Base-by-base conservation (phyloP, 2,797 vertebrate species). In the Silurus lanzhouensis region DNA sequence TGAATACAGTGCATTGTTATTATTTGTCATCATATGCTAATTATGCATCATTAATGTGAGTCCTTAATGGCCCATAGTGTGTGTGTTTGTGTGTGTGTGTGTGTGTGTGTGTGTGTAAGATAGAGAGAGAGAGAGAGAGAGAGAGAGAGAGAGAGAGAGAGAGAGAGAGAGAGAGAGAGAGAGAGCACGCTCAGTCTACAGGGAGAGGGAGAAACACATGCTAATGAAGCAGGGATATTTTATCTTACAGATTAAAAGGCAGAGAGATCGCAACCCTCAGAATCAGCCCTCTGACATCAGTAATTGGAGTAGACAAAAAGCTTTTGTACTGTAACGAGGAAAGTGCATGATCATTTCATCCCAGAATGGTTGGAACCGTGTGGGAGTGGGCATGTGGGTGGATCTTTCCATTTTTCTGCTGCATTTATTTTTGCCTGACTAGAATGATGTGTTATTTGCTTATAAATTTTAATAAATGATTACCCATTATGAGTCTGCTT, bases 11-110 rank as follows among this genome's bases (percentile, higher is more conserved):
- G 93, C 93, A 95, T 94, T 96, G 95, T 97, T 96, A 96, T 96
- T 96, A 96, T 97, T 97, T 96, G 96, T 98, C 97, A 97, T 98
- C 95, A 95, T 97, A 95, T 96, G 95, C 96, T 98, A 98, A 99
- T 98, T 98, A 96, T 96, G 95, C 96, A 96, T 97, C 97, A 96
- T 97, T 97, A 98, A 97, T 96, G 95, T 96, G 96, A 96, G 96
- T 95, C 96, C 95, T 94, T 96, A 96, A 96, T 96, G 96, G 95
- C 92, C 93, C 92, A 92, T 91, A 92, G 94, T 96, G 95, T 95
- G 93, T 94, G 94, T 96, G 96, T 95, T 96, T 95, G 94, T 91
- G 94, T 96, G 94, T 93, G 94, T 95, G 95, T 91, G 94, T 91
- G 95, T 84, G 85, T 44, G 85, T 83, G 85, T 66, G 82, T 91